Base-by-base conservation (phyloP, 2,797 vertebrate genomes). In the Odontamblyopus lacepedii region DNA sequence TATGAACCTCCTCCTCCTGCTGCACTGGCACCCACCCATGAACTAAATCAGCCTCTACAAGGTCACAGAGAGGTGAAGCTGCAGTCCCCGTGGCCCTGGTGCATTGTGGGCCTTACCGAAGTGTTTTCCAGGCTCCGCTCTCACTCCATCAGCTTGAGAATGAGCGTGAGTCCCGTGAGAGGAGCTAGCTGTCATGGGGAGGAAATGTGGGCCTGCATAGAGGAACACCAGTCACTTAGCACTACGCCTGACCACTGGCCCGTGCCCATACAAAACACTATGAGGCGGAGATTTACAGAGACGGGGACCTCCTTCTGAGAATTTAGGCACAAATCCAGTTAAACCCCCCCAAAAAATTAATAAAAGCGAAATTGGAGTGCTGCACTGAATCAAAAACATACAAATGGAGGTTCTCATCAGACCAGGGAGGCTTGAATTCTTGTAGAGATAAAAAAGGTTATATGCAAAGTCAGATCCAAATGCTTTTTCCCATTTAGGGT, bases 51-150 rank as follows among this genome's bases (percentile, higher is more conserved):
- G 85, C 82, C 67, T 83, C 81, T 65, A 75, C 85, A 94, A 95
- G 94, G 96, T 96, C 94, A 92, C 60, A 56, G 67, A 73, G 93
- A 95, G 93, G 94, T 94, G 92, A 96, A 88, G 74, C 81, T 72
- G 83, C 57, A 84, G 82, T 77, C 78, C 87, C 83, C 87, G 70
- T 32, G 78, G 86, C 85, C 83, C 82, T 41, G 66, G 74, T 78
- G 84, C 74, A 70, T 74, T 71, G 83, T 82, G 73, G 69, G 73
- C 81, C 73, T 82, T 79, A 63, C 84, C 86, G 76, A 76, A 91
- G 95, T 89, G 84, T 72, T 83, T 88, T 92, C 91, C 91, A 66
- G 71, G 88, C 89, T 90, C 91, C 80, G 88, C 90, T 92, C 90
- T 81, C 81, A 90, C 90, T 90, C 91, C 87, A 85, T 78, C 74